Evolutionary conservation across 2,113 vertebrate species (phyloP), one percentile per base, ranked within the genome.

Genomic region (Nycticryphes semicollaris): DNA sequence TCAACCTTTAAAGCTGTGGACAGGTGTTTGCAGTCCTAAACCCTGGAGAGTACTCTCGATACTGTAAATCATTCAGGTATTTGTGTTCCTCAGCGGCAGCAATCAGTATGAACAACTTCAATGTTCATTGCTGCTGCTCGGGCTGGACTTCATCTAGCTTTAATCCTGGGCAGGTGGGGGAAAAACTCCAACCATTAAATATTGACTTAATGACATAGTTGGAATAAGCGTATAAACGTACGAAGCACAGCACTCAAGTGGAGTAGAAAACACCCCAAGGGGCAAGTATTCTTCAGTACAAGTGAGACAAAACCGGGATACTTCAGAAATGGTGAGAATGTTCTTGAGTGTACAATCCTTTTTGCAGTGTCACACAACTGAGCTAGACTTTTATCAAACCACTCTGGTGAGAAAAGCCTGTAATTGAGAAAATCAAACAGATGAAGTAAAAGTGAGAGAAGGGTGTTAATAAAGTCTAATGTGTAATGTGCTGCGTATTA

Each of bases 311-410:
- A 97, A 98, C 97, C 94, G 93, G 96, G 91, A 90, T 97, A 93
- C 84, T 93, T 97, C 54, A 90, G 76, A 97, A 94, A 97, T 96
- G 96, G 98, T 98, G 98, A 98, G 98, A 98, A 98, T 98, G 97
- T 98, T 98, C 93, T 91, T 97, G 77, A 86, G 94, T 54, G 75
- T 96, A 96, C 84, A 95, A 96, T 94, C 97, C 98, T 98, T 98
- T 98, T 98, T 98, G 97, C 98, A 98, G 97, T 98, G 97, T 98
- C 97, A 97, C 98, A 97, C 90, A 12, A 88, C 95, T 94, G 94
- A 96, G 95, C 54, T 87, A 90, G 84, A 98, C 96, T 98, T 98
- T 98, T 98, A 98, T 97, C 98, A 98, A 96, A 97, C 45, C 64
- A 84, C 66, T 70, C 70, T 94, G 73, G 98, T 91, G 98, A 98